These are phyloP conservation scores for Sciurus carolinensis DNA, from an alignment of 2,797 vertebrate species.

Conservation along the genomic window DNA sequence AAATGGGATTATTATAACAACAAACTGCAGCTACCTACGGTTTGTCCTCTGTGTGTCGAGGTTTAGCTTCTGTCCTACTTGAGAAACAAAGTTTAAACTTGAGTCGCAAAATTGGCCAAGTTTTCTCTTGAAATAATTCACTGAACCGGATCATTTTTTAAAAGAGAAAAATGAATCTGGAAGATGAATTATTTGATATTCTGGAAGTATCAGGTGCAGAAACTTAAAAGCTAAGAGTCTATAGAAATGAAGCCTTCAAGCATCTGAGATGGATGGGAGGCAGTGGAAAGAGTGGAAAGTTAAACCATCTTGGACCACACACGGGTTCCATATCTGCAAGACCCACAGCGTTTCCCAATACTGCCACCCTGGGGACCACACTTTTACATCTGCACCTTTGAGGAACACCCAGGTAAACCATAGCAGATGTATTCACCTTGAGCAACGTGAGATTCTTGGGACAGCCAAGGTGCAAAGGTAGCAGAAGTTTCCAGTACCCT, in stretches of 20 bases:
- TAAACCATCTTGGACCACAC: neutral
- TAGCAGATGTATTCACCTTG: neutral
- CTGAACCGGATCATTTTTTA: conserved; percentile 62
- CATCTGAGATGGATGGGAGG: neutral
- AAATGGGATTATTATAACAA: conserved; percentile 88
- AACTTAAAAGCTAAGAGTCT: conserved; percentile 23
- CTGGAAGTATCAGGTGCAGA: neutral
- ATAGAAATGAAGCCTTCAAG: neutral
- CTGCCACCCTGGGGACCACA: neutral
- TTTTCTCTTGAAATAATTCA: conserved; percentile 73
- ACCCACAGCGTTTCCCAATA: neutral
- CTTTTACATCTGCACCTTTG: neutral
- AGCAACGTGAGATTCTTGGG: neutral
- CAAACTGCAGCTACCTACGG: conserved; percentile 82
- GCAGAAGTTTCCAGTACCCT: neutral
- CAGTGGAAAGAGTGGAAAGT: neutral
- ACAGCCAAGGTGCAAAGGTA: neutral
- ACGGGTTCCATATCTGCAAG: neutral
- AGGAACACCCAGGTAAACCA: neutral
- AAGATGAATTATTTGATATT: conserved; percentile 46
- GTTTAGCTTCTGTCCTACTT: conserved; percentile 72
- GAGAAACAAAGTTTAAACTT: conserved; percentile 75
- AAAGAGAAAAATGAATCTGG: conserved; percentile 61
- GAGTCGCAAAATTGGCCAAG: conserved; percentile 73
- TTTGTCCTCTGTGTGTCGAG: conserved; percentile 73